phyloP scores from a whole-genome alignment of 2,888 invertebrate genomes.

The Cyclophora punctaria region DNA sequence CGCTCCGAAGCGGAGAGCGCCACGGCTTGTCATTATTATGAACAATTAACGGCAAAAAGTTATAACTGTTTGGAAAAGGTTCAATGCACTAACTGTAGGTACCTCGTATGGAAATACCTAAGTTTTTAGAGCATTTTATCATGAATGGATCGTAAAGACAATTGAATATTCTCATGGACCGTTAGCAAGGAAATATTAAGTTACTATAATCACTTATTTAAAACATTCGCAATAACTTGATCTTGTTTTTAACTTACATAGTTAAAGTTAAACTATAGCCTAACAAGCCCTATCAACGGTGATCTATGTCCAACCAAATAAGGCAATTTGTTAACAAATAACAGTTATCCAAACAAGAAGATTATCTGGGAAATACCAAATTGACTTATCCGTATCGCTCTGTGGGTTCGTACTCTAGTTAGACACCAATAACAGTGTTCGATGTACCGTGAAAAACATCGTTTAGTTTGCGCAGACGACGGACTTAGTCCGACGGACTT shows the following conservation, averaged over 20 bases:
- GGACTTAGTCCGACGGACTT: too few relatives aligned
- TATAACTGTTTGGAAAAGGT: constrained; percentile 6
- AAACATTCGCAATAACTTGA: too few relatives aligned
- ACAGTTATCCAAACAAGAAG: background rate
- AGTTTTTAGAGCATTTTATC: too few relatives aligned
- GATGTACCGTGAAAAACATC: constrained; percentile 13
- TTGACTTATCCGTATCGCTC: constrained; percentile 12
- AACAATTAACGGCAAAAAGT: constrained; percentile 18
- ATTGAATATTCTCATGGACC: too few relatives aligned
- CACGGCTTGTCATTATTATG: constrained; percentile 20
- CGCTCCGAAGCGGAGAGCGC: constrained; percentile 5
- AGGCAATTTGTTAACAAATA: background rate
- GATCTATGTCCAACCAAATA: too few relatives aligned
- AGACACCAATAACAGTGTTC: constrained; percentile 6
- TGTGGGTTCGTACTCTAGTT: constrained; percentile 3
- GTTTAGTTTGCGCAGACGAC: background rate
- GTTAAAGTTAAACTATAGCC: too few relatives aligned
- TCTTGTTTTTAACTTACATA: too few relatives aligned
- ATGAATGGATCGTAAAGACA: too few relatives aligned
- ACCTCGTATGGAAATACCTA: background rate
- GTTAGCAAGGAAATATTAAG: too few relatives aligned
- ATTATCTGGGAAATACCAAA: constrained; percentile 15
- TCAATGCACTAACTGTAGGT: constrained; percentile 7
- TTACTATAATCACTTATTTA: too few relatives aligned
- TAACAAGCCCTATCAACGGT: too few relatives aligned